A percentile compares a stretch with the other conserved stretches of the same genome.
These are phyloP conservation scores for Melinaea marsaeus DNA, from an alignment of 2,888 invertebrate species.

Conservation along the genomic window DNA sequence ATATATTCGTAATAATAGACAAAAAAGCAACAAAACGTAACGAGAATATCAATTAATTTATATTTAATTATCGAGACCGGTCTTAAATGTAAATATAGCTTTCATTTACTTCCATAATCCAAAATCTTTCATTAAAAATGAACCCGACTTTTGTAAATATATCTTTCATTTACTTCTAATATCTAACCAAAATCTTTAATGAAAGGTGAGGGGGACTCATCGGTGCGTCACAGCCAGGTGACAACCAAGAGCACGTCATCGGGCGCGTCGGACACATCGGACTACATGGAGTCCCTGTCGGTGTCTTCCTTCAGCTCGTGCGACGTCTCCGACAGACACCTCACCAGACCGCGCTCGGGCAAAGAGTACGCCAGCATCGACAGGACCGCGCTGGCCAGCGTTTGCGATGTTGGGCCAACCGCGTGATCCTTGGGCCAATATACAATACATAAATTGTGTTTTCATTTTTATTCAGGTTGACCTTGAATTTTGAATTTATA, in stretches of 20 bases:
- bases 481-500: constrained; percentile 18
- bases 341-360: constrained; percentile 65
- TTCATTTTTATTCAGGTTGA: constrained; percentile 14
- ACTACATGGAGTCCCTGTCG: constrained; percentile 85
- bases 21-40: too few relatives aligned
- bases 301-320: constrained; percentile 83
- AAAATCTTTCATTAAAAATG: constrained; percentile 47
- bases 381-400: constrained; percentile 49
- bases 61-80: too few relatives aligned
- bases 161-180: neutral
- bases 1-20: too few relatives aligned
- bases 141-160: constrained; percentile 48
- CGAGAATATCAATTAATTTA: too few relatives aligned
- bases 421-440: constrained; percentile 6
- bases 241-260: constrained; percentile 81
- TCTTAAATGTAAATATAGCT: too few relatives aligned
- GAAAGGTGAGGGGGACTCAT: constrained; percentile 68
- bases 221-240: constrained; percentile 75
- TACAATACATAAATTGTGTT: too few relatives aligned
- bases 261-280: constrained; percentile 85
- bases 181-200: constrained; percentile 4
- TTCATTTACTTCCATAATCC: too few relatives aligned
- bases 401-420: constrained; percentile 21
- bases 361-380: constrained; percentile 69
- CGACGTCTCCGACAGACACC: constrained; percentile 76